Conservation (phyloP, 2,113 vertebrate genomes). For the Thalassarche chlororhynchos region DNA sequence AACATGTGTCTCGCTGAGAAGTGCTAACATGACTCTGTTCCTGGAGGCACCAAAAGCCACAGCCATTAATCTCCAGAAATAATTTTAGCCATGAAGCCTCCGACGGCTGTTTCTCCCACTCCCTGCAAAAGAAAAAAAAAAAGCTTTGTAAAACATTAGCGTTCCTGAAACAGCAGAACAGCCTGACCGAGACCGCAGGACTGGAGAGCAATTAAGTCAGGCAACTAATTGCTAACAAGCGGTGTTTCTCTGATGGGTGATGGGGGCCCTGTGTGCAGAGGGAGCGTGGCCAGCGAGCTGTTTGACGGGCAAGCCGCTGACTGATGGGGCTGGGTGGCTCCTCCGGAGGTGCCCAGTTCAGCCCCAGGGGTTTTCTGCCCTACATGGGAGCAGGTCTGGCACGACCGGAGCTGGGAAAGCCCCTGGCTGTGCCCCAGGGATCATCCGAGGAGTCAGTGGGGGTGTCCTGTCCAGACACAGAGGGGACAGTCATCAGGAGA, state of each 20-base stretch:
- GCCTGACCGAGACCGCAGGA: background rate
- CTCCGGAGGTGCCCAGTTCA: background rate
- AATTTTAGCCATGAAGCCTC: slow-evolving; percentile 63
- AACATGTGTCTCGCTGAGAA: background rate
- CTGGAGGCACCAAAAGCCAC: slow-evolving; percentile 55
- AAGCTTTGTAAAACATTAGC: slow-evolving; percentile 50
- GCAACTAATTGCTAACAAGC: slow-evolving; percentile 18
- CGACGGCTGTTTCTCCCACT: slow-evolving; percentile 4
- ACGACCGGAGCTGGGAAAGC: background rate
- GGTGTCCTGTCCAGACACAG: background rate
- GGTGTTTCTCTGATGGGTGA: background rate
- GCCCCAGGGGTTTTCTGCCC: background rate
- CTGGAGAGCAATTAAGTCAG: slow-evolving; percentile 45
- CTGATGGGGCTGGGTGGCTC: background rate
- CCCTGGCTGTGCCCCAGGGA: background rate
- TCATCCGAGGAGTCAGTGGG: background rate
- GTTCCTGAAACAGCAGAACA: slow-evolving; percentile 16
- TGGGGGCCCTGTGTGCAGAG: background rate
- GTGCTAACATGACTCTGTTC: slow-evolving; percentile 6
- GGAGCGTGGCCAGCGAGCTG: fast-evolving
- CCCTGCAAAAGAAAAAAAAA: background rate
- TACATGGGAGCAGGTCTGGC: background rate
- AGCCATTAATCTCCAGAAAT: slow-evolving; percentile 72
- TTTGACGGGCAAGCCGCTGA: background rate
- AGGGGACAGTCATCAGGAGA: background rate